phyloP scores from a whole-genome alignment of 2,113 vertebrate genomes.

The Centrocercus urophasianus region DNA sequence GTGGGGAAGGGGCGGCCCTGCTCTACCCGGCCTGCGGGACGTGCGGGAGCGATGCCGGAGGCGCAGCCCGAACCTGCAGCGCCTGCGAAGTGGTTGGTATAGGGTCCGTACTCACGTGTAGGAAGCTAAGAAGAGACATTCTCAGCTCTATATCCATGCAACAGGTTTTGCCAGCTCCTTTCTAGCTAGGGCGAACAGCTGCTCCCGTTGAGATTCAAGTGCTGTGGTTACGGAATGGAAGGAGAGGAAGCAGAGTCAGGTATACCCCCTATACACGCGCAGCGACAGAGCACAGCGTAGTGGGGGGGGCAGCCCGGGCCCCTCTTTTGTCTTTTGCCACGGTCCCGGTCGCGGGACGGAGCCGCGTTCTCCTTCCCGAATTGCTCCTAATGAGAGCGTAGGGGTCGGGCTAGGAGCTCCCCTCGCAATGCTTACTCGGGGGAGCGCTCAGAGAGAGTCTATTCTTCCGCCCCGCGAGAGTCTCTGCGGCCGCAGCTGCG shows the following conservation, averaged over 20 bases:
- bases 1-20: neutral
- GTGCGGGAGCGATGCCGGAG: accelerated
- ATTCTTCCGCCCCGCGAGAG: neutral
- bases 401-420: neutral
- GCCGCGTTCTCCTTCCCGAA: neutral
- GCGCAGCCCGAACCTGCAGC: constrained; percentile 38
- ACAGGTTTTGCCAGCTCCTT: constrained; percentile 45
- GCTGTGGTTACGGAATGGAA: constrained; percentile 5
- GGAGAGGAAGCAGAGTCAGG: constrained; percentile 19
- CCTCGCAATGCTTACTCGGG: neutral
- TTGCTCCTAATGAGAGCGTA: neutral
- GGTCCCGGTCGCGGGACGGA: neutral
- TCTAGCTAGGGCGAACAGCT: constrained; percentile 2
- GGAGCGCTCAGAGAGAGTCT: neutral
- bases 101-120: constrained; percentile 15
- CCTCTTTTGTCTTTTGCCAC: neutral
- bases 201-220: neutral
- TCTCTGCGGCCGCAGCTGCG: neutral
- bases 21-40: neutral
- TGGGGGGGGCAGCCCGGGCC: neutral
- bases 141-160: constrained; percentile 25
- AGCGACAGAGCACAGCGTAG: neutral
- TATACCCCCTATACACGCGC: constrained; percentile 5
- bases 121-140: neutral
- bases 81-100: neutral